These are phyloP conservation scores for Drosophila greeni DNA, from an alignment of 2,888 invertebrate species.

Conservation along the genomic window DNA sequence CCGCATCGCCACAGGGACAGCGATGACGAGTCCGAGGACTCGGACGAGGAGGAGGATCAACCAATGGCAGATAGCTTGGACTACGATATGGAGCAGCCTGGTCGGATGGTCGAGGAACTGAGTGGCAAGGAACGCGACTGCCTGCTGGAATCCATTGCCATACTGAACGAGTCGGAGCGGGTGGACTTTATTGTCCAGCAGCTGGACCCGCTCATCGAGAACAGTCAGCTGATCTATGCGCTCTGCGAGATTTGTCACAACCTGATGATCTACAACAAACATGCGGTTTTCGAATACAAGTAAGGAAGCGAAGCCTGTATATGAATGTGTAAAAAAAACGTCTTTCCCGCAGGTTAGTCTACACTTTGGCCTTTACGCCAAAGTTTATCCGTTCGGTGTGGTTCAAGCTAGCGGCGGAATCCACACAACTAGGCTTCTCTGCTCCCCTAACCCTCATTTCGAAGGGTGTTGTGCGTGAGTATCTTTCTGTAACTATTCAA, in stretches of 20 bases:
- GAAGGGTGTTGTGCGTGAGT: constrained; percentile 79
- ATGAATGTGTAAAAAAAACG: neutral
- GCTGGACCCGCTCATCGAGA: constrained; percentile 76
- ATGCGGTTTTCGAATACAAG: constrained; percentile 92
- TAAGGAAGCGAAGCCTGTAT: constrained; percentile 73
- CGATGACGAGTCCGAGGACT: constrained; percentile 67
- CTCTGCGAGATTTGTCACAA: constrained; percentile 90
- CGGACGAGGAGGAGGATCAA: constrained; percentile 46
- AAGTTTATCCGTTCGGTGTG: constrained; percentile 88
- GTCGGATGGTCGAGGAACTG: constrained; percentile 49
- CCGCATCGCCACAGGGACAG: constrained; percentile 68
- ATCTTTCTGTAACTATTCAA: neutral
- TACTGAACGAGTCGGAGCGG: constrained; percentile 84
- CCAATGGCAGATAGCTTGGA: constrained; percentile 45
- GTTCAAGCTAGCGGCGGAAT: constrained; percentile 80
- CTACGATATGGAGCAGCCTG: constrained; percentile 54
- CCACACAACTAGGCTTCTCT: constrained; percentile 77
- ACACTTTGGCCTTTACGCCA: constrained; percentile 89
- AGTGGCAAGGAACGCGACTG: constrained; percentile 69
- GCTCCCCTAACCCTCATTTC: constrained; percentile 78
- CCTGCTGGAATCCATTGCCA: constrained; percentile 80
- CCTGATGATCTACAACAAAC: constrained; percentile 88
- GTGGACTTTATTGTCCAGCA: constrained; percentile 80
- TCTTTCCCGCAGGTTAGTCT: constrained; percentile 82
- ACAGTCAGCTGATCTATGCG: constrained; percentile 82